phyloP scores from a whole-genome alignment of 1,140 invertebrate genomes.

The Lepidurus apus region DNA sequence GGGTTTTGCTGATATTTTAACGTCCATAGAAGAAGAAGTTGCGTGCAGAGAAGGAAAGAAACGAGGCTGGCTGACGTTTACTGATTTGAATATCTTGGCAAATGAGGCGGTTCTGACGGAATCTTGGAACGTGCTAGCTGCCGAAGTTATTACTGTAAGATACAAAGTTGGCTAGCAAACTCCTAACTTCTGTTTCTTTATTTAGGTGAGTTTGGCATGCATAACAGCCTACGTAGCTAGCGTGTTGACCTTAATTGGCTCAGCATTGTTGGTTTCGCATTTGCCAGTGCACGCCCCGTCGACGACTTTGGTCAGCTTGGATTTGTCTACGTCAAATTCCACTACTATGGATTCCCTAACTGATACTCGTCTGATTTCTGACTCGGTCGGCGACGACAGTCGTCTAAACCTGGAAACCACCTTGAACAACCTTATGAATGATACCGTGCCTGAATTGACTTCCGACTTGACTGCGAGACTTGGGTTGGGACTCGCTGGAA shows the following conservation, averaged over 20 bases:
- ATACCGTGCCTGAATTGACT: not conserved
- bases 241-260: constrained; percentile 63
- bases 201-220: constrained; percentile 57
- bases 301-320: not conserved
- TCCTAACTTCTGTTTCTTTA: not conserved
- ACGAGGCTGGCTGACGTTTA: constrained; percentile 79
- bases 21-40: constrained; percentile 61
- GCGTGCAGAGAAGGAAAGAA: constrained; percentile 63
- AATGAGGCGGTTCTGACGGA: constrained; percentile 49
- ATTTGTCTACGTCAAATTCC: not conserved
- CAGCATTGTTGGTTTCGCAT: constrained; percentile 48
- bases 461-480: not conserved
- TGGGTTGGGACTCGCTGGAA: not conserved
- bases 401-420: not conserved
- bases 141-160: constrained; percentile 52
- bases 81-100: constrained; percentile 63
- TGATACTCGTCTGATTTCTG: not conserved
- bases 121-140: constrained; percentile 45
- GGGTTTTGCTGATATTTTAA: constrained; percentile 62
- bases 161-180: constrained; percentile 28
- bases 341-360: constrained; percentile 3
- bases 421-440: not conserved
- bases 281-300: constrained; percentile 19
- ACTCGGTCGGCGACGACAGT: not conserved
- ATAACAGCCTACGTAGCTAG: constrained; percentile 65